Base-by-base conservation (phyloP, 2,113 vertebrate genomes). In the Callipepla squamata region DNA sequence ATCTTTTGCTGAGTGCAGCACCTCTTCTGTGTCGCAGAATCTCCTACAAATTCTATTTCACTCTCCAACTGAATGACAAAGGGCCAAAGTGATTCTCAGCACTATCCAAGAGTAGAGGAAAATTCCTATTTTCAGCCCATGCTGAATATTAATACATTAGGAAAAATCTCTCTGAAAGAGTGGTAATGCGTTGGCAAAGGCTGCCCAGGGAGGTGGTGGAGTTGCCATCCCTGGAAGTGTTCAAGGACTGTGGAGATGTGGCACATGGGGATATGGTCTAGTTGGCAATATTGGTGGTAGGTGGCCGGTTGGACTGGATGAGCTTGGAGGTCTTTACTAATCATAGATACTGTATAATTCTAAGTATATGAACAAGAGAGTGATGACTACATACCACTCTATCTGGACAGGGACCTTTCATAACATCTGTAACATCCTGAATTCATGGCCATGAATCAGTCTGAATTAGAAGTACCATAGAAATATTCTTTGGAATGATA, bases 401-500 rank as follows among this genome's bases (percentile, higher is more conserved):
- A 15, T 42, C 38, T 53, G 30, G 28, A 14, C 47, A 72, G 13
- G 18, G 69, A 36, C 40, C 38, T 22, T 55, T 50, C 12, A 26
- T 38, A 36, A n/a, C 58, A 44, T 26, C 42, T 53, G 51, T 9
- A 53, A 53, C 15, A 53, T 28, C 42, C 53, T 44, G 42, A 44
- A n/a, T 25, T 7, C 19, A 36, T 21, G 22, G 25, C 13, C 53
- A 79, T 26, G 18, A 15, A 47, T 47, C 34, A 59, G 30, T 25
- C 74, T 69, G 70, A 76, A 57, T 42, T 1, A 83, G 48, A 51
- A 51, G 23, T 9, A 1, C 2, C 4, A 30, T 32, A 59, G 90
- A 96, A 94, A 94, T 7, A 4, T 59, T 55, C 84, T 84, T 90
- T 72, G 89, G 65, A 75, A 92, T 88, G 87, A 77, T 22, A 94